Evolutionary conservation across 2,113 vertebrate genomes (phyloP).

Genomic region (Poeciliopsis turrubarensis): DNA sequence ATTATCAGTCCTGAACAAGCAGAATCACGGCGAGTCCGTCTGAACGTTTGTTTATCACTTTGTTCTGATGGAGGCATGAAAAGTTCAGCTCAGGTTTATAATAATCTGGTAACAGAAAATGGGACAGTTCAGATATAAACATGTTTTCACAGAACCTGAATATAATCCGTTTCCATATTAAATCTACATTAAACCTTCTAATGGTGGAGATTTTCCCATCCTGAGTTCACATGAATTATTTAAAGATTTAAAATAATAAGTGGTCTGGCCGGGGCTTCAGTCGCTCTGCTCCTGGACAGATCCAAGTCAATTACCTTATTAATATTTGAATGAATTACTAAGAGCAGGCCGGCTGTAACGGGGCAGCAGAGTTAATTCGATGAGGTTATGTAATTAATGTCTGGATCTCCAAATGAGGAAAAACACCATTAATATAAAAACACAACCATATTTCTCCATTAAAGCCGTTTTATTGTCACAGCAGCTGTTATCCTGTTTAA

Average conservation of each 20-base stretch:
- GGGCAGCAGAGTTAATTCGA: background rate
- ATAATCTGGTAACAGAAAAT: slow-evolving; percentile 3
- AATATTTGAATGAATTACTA: background rate
- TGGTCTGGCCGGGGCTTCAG: background rate
- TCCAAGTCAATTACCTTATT: background rate
- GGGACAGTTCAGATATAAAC: slow-evolving; percentile 10
- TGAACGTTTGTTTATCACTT: slow-evolving; percentile 30
- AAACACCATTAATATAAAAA: background rate
- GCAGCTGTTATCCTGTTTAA: too few relatives aligned
- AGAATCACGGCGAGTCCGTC: background rate
- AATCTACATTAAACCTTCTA: background rate
- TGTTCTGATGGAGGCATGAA: slow-evolving; percentile 51
- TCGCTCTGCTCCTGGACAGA: background rate
- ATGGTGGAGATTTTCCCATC: background rate
- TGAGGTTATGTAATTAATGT: background rate
- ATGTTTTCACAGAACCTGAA: background rate
- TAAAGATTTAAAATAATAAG: background rate
- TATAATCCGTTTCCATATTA: background rate
- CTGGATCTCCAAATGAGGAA: background rate
- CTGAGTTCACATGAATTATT: background rate
- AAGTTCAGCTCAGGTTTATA: slow-evolving; percentile 52
- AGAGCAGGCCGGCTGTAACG: background rate
- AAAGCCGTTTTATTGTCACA: too few relatives aligned
- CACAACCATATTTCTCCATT: too few relatives aligned
- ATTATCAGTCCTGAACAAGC: too few relatives aligned